These are phyloP conservation scores for Amiota minor DNA, from an alignment of 2,888 invertebrate species.

Conservation along the genomic window DNA sequence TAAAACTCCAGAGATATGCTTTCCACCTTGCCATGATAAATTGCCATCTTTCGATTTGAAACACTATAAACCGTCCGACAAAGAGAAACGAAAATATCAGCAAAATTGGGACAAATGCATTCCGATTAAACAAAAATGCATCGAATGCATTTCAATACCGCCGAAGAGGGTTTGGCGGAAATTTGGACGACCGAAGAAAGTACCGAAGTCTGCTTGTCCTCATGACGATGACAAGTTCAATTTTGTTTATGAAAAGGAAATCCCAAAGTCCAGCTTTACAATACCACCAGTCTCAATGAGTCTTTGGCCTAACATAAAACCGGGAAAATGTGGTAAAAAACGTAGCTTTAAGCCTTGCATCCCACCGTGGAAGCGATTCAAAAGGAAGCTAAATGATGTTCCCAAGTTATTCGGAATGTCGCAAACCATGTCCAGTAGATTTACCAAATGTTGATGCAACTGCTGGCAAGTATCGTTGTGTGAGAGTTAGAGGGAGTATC, in stretches of 20 bases:
- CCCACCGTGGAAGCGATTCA: not conserved
- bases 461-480: not conserved
- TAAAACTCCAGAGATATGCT: not conserved
- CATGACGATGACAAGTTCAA: not conserved
- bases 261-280: not conserved
- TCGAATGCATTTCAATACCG: not conserved
- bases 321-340: not conserved
- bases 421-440: not conserved
- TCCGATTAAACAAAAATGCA: not conserved
- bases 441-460: not conserved
- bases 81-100: not conserved
- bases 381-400: not conserved
- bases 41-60: not conserved
- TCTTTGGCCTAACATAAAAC: not conserved
- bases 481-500: not conserved
- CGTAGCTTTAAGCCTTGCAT: not conserved
- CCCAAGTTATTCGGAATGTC: constrained; percentile 3
- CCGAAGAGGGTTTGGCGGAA: too few relatives aligned
- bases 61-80: not conserved
- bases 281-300: not conserved
- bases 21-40: not conserved
- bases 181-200: not conserved
- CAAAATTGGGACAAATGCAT: not conserved
- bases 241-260: not conserved
- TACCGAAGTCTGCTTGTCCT: not conserved